Evolutionary conservation across 2,888 invertebrate genomes (phyloP), one percentile per base, ranked within the genome.

Genomic region (Chrysolina oricalcia): DNA sequence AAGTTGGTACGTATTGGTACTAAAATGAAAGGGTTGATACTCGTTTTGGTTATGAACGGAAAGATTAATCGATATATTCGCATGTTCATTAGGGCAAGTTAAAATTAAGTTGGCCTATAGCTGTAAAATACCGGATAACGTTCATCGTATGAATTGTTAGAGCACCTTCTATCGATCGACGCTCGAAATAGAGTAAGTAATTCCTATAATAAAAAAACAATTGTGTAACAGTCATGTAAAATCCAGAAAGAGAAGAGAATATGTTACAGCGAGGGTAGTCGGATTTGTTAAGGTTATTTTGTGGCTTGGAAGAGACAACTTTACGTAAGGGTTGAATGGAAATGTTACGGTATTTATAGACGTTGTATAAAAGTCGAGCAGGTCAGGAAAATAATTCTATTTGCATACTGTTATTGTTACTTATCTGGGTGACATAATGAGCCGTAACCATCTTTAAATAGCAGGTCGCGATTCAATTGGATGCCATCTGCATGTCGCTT

Each of bases 1-100:
- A 82, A 83, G 85, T 86, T 87, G 87, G 87, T 86, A 87, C 87
- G 86, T 85, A 85, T 86, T 87, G 87, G 87, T 86, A 87, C 87
- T 83, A 82, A 83, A 85, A 82, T 23, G 83, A 83, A 86, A 85
- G 85, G 86, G 85, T 86, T 84, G 83, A 80, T 80, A 75, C 83
- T 81, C 82, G 82, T 84, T 83, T 84, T 82, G 83, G 83, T 83
- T 83, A 84, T 83, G 82, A 81, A 81, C 82, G 79, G 83, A 83
- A 83, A 84, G 84, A 85, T 85, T 85, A 85, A 86, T 86, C 86
- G 85, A 86, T 86, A 72, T 73, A 85, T 77, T 85, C 85, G 86
- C 85, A 86, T 86, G 86, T 85, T 86, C 85, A 86, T 86, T 86
- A 85, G 81, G 84, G 84, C 84, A 84, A 76, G 68, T 75, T 76